Conservation (phyloP, 2,888 invertebrate species). For the Tiphia femorata region DNA sequence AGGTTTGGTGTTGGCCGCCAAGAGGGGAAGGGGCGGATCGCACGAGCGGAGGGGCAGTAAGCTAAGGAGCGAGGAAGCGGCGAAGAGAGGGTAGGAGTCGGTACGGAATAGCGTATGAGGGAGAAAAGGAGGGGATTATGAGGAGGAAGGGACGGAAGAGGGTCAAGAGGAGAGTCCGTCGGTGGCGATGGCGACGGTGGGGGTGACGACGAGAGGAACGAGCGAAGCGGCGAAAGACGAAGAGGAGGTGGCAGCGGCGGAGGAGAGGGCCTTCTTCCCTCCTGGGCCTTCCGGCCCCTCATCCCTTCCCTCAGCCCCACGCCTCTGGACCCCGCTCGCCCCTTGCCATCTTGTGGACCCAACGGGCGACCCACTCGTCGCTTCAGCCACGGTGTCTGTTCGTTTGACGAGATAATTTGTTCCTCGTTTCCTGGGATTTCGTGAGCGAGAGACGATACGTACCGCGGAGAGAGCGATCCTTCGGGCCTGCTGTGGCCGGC, state of each 20-base stretch:
- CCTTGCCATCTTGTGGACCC: too few species aligned
- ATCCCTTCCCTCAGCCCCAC: too few species aligned
- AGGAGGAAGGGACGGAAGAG: conserved; percentile 26
- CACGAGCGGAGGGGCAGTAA: conserved; percentile 18
- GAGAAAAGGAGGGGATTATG: conserved; percentile 35
- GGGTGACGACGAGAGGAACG: too few species aligned
- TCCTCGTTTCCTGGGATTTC: conserved; percentile 66
- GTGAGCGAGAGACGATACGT: conserved; percentile 26
- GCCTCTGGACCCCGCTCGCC: too few species aligned
- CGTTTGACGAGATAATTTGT: conserved; percentile 68
- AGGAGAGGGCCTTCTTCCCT: conserved; percentile 15
- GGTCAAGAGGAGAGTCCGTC: conserved; percentile 8
- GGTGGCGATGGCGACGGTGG: too few species aligned
- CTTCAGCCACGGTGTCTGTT: conserved; percentile 41
- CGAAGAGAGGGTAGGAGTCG: too few species aligned
- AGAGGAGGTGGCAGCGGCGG: conserved; percentile 9
- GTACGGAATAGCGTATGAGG: too few species aligned
- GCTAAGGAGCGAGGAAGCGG: too few species aligned
- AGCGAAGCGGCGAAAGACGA: too few species aligned
- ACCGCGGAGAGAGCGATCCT: conserved; percentile 15
- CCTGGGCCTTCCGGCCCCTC: too few species aligned
- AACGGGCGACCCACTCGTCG: conserved; percentile 7
- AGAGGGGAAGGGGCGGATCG: conserved; percentile 9
- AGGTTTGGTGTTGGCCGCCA: conserved; percentile 31
- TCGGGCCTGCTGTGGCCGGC: conserved; percentile 1